Evolutionary conservation across 2,888 invertebrate species (phyloP), one percentile per base, ranked within the genome.

Genomic region (Galerucella nymphaeae): DNA sequence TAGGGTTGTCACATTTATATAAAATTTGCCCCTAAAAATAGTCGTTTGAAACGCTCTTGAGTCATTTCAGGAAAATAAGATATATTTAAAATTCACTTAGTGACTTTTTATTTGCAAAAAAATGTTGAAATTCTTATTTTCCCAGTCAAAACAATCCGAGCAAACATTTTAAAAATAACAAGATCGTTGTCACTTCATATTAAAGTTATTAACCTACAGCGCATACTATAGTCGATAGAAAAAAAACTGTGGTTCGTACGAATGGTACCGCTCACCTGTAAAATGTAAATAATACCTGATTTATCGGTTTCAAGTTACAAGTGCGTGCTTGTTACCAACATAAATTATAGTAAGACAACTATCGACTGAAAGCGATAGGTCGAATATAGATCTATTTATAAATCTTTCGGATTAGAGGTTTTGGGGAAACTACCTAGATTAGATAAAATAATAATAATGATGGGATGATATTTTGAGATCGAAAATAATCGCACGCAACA

Each of bases 281-380:
- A 67, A 57, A 61, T 67, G 67, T 67, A 67, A 67, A 67, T 67
- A 67, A 67, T 67, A 67, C 59, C 59, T 67, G 67, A 67, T 67
- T 67, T 67, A 67, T 67, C 10, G 59, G 50, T 23, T 20, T 59
- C 23, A 5, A 48, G 67, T 67, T 48, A 59, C 48, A 48, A 58
- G 45, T 30, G 48, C 67, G 66, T 58, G 66, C 66, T 66, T n/a
- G 58, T 58, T 58, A 57, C 55, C 2, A 38, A 38, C 58, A 66
- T 66, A 66, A 66, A 66, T 66, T 57, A 66, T 66, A 38, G 41
- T 57, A 45, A 66, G 58, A 66, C 58, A 66, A 66, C 66, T 66
- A 23, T 42, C 9, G n/a, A 55, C 20, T 55, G n/a, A n/a, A 55
- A 55, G 5, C 55, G 55, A 55, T 55, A 55, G 18, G 18, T 55